phyloP scores from a whole-genome alignment of 2,888 invertebrate genomes.

The Leistus spinibarbis region DNA sequence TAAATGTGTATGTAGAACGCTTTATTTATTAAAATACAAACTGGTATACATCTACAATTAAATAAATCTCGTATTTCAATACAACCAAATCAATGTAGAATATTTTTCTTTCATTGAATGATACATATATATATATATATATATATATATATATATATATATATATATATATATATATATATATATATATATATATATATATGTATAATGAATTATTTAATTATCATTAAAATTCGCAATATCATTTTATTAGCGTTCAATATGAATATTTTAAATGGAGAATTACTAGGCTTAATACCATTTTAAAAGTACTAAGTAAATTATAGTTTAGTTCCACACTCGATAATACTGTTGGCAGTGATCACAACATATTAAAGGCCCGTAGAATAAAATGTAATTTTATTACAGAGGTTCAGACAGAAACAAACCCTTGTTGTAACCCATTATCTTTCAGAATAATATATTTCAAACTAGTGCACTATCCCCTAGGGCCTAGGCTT shows the following conservation, averaged over 20 bases:
- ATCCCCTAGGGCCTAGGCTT: neutral
- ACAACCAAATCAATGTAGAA: too few species aligned
- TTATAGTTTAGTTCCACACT: neutral
- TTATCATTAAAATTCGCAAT: neutral
- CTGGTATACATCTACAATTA: too few species aligned
- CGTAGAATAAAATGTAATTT: neutral
- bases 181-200: too few species aligned
- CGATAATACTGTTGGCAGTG: neutral
- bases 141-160: too few species aligned
- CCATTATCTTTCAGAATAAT: neutral
- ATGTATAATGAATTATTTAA: too few species aligned
- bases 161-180: too few species aligned
- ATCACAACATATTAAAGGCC: neutral
- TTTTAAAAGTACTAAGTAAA: neutral
- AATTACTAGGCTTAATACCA: neutral
- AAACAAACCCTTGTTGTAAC: neutral
- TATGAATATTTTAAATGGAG: neutral
- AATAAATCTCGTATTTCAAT: too few species aligned
- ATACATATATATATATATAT: too few species aligned
- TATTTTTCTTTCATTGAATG: too few species aligned
- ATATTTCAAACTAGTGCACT: neutral
- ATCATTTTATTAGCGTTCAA: neutral
- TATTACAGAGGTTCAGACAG: neutral
- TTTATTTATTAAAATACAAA: too few species aligned
- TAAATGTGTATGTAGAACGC: too few species aligned